Base-by-base conservation (phyloP, 2,113 vertebrate species). In the Lampris megalopsis region DNA sequence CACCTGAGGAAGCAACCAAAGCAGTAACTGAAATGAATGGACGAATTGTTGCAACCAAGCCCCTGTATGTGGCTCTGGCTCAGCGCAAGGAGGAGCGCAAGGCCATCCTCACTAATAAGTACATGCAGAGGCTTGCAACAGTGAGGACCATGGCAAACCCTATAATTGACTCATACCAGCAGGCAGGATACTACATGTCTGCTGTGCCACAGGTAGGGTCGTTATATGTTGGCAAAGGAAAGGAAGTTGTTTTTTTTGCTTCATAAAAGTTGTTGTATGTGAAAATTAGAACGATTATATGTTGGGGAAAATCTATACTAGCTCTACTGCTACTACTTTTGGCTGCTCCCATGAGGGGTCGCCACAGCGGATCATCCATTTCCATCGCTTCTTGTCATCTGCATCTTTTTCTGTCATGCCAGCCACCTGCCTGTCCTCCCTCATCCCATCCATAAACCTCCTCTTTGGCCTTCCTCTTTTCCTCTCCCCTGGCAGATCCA, bases 21-120 rank as follows among this genome's bases (percentile, higher is more conserved):
- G 97, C 98, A 0, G 97, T 99, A 65, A 99, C 98, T 0, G 98
- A 99, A 83, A 99, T 99, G 98, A 99, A 99, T 0, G 98, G 98
- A 24, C 92, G 97, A 11, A 97, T 99, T 0, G 93, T 99, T 68
- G 95, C 97, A 52, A 97, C 97, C 1, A 99, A 99, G 89, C 98
- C 98, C 0, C 95, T 99, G 52, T 99, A 99, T 0, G 97, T 99
- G 0, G 97, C 97, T 0, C 94, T 99, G 5, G 98, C 98, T 4
- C 97, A 99, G 77, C 94, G 97, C 66, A 97, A 97, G 69, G 98
- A 99, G 89, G 98, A 99, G 80, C 92, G 97, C 9, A 99, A 97
- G 88, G 97, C 97, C 0, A 97, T 98, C 77, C 92, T 99, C 50
- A 98, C 97, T 85, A 98, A 97, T 84, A 98, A 98, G 89, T 98